Evolutionary conservation across 1,140 invertebrate genomes (phyloP).

Genomic region (Hycleus cichorii): DNA sequence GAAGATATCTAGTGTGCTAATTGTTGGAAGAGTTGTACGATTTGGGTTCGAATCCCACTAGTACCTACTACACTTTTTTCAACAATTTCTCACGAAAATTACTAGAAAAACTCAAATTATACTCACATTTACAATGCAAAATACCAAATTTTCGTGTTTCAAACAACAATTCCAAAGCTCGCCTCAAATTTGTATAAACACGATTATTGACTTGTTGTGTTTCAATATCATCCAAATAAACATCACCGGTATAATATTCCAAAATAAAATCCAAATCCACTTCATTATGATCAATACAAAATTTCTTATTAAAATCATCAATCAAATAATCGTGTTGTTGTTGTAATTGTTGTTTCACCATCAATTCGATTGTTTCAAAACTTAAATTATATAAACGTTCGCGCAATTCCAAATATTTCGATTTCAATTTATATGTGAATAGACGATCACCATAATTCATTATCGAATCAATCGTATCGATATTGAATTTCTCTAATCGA

Average conservation of each 20-base stretch:
- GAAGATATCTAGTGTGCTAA: too few relatives aligned
- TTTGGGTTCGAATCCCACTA: too few relatives aligned
- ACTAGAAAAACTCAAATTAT: too few relatives aligned
- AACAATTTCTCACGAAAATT: too few relatives aligned
- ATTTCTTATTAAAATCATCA: conserved; percentile 6
- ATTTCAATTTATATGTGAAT: conserved; percentile 29
- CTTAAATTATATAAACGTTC: conserved; percentile 18
- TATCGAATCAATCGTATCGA: conserved; percentile 41
- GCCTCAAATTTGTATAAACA: conserved; percentile 10
- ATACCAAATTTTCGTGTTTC: conserved; percentile 31
- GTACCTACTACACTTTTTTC: too few relatives aligned
- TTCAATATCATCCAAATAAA: conserved; percentile 3
- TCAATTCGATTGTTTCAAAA: conserved; percentile 27
- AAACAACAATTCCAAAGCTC: conserved; percentile 19
- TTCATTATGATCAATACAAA: conserved; percentile 19
- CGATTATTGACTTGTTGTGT: conserved; percentile 30
- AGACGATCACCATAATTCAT: conserved; percentile 45
- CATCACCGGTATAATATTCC: conserved; percentile 37
- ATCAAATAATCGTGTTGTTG: conserved; percentile 34
- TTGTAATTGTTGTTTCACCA: conserved; percentile 7
- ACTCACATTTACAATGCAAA: background rate
- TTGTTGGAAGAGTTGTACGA: too few relatives aligned
- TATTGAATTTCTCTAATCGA: conserved; percentile 35
- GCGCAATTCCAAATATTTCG: conserved; percentile 34
- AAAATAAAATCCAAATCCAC: conserved; percentile 29